These are phyloP conservation scores for Crypturellus undulatus DNA, from an alignment of 2,113 vertebrate species.

Conservation along the genomic window DNA sequence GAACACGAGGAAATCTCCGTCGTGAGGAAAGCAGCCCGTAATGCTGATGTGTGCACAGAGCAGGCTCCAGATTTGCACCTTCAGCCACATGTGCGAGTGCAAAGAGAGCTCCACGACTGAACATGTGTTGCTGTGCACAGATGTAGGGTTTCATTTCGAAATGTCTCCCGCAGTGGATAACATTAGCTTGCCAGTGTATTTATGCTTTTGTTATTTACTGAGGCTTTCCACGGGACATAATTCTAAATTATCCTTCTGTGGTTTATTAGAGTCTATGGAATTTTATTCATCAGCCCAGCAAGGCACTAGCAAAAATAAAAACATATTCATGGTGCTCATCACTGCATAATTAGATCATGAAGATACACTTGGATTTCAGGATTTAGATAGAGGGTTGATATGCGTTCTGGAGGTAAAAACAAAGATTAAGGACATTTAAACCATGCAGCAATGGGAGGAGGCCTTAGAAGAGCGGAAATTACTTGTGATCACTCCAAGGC, in stretches of 20 bases:
- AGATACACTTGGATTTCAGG: not conserved
- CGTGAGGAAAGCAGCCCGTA: not conserved
- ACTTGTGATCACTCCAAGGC: not conserved
- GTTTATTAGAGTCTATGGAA: slow-evolving; percentile 49
- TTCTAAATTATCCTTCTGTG: slow-evolving; percentile 58
- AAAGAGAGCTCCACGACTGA: not conserved
- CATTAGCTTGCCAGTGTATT: slow-evolving; percentile 49
- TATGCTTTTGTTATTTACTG: slow-evolving; percentile 67
- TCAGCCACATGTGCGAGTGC: not conserved
- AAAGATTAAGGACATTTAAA: not conserved
- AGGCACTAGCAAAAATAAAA: slow-evolving; percentile 48
- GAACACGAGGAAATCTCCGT: not conserved
- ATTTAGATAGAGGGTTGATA: not conserved
- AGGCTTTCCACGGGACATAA: slow-evolving; percentile 38
- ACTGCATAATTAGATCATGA: not conserved
- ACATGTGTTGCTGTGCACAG: slow-evolving; percentile 26
- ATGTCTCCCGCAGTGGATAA: slow-evolving; percentile 43
- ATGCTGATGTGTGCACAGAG: not conserved
- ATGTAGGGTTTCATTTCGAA: slow-evolving; percentile 51
- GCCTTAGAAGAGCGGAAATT: not conserved
- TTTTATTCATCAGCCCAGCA: slow-evolving; percentile 51
- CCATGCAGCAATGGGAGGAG: not conserved
- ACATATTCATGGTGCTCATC: not conserved
- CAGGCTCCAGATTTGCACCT: not conserved
- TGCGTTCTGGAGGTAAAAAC: not conserved